Evolutionary conservation across 2,888 invertebrate species (phyloP).

Genomic region (Gerosis bhagava): DNA sequence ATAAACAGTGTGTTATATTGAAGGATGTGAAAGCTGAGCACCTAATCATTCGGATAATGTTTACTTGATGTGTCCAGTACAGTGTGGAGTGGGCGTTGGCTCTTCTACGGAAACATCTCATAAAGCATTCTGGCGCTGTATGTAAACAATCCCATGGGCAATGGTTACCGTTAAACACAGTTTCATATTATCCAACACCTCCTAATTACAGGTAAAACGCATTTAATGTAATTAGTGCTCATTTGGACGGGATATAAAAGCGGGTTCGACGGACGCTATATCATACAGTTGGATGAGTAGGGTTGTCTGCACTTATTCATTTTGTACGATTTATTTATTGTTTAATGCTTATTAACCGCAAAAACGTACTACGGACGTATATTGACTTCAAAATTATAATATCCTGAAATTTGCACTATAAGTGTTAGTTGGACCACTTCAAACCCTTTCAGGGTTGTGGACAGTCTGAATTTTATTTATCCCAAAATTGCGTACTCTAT

Average conservation of each 20-base stretch:
- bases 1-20: conserved; percentile 7
- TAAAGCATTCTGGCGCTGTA: conserved; percentile 45
- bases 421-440: too few relatives aligned
- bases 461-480: too few relatives aligned
- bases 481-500: too few relatives aligned
- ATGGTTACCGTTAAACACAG: conserved; percentile 65
- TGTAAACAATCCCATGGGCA: conserved; percentile 39
- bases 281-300: conserved; percentile 52
- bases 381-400: too few relatives aligned
- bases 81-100: conserved; percentile 51
- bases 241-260: conserved; percentile 68
- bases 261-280: conserved; percentile 62
- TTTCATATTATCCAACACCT: conserved; percentile 73
- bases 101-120: conserved; percentile 50
- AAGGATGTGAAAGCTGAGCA: conserved; percentile 6
- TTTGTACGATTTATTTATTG: not conserved
- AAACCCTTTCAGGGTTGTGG: too few relatives aligned
- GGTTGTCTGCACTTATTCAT: conserved; percentile 16
- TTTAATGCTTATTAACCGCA: too few relatives aligned
- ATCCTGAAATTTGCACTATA: too few relatives aligned
- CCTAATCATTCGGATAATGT: conserved; percentile 12
- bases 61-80: conserved; percentile 30
- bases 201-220: conserved; percentile 78
- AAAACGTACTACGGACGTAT: too few relatives aligned
- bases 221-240: conserved; percentile 75